phyloP scores from a whole-genome alignment of 2,888 invertebrate genomes.

The Abscondita cerata region DNA sequence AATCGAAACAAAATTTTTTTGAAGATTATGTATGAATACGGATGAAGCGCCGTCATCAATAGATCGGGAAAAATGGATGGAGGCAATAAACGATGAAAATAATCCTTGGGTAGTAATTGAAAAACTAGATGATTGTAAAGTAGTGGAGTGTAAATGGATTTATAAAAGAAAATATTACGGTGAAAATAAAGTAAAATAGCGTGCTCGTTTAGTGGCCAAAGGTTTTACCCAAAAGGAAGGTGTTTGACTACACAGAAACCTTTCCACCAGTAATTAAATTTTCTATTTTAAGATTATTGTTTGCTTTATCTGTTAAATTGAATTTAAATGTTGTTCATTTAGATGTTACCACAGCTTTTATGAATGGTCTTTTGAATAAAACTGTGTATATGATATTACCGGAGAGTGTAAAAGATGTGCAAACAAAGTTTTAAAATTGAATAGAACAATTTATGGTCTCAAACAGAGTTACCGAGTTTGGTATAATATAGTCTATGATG shows the following conservation, averaged over 20 bases:
- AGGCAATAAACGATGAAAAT: slow-evolving; percentile 45
- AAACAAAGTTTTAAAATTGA: slow-evolving; percentile 17
- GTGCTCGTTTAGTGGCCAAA: slow-evolving; percentile 42
- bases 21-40: too few relatives aligned
- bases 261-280: slow-evolving; percentile 35
- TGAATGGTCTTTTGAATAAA: slow-evolving; percentile 42
- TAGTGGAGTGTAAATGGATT: slow-evolving; percentile 48
- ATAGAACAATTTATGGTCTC: slow-evolving; percentile 21
- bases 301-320: slow-evolving; percentile 35
- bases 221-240: slow-evolving; percentile 40
- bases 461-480: slow-evolving; percentile 19
- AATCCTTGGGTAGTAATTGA: slow-evolving; percentile 44
- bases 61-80: slow-evolving; percentile 28
- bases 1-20: too few relatives aligned
- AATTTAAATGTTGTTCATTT: slow-evolving; percentile 40
- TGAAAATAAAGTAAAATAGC: slow-evolving; percentile 37
- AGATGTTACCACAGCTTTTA: slow-evolving; percentile 43
- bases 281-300: slow-evolving; percentile 33
- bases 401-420: slow-evolving; percentile 12
- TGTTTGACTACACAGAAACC: slow-evolving; percentile 41
- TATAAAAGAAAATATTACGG: slow-evolving; percentile 43
- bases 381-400: slow-evolving; percentile 19
- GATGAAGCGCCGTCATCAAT: too few relatives aligned
- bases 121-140: slow-evolving; percentile 33
- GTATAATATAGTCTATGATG: slow-evolving; percentile 14